A percentile compares a stretch with the other conserved stretches of the same genome.
Conservation (phyloP, 2,797 vertebrate species). For the Pangasius mekongensis region DNA sequence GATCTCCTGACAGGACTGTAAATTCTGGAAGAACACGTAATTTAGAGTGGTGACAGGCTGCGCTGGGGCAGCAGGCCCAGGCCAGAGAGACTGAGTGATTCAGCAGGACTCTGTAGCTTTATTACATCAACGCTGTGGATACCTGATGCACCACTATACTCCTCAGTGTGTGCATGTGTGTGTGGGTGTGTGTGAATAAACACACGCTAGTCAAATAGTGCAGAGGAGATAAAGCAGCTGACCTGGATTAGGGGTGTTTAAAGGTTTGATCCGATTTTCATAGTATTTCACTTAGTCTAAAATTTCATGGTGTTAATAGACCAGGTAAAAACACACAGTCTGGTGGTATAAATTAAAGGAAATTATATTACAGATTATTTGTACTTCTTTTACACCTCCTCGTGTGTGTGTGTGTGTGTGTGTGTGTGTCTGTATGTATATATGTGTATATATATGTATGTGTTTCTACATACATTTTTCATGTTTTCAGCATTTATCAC, state of each 20-base stretch:
- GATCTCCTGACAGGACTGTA: slow-evolving; percentile 64
- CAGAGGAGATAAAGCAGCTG: background rate
- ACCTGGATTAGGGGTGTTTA: background rate
- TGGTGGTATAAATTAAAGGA: background rate
- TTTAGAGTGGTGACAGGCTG: slow-evolving; percentile 62
- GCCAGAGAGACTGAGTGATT: slow-evolving; percentile 57
- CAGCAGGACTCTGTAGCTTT: slow-evolving; percentile 57
- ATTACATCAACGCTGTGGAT: slow-evolving; percentile 58
- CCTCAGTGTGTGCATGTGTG: background rate
- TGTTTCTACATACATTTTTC: too few species aligned
- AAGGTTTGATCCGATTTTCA: background rate
- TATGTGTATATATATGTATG: background rate
- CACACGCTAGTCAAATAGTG: slow-evolving; percentile 6
- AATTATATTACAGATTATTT: too few species aligned
- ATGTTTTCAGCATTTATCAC: background rate
- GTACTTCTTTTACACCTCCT: background rate
- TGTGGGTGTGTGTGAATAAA: slow-evolving; percentile 1
- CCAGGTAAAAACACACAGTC: background rate
- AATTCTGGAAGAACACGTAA: slow-evolving; percentile 64
- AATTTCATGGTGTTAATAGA: background rate
- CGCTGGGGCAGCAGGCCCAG: slow-evolving; percentile 33
- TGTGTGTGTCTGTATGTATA: background rate
- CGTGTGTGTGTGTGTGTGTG: background rate
- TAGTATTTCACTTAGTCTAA: background rate
- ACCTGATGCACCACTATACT: slow-evolving; percentile 41